Evolutionary conservation across 2,113 vertebrate species (phyloP), one percentile per base, ranked within the genome.

Genomic region (Ceuthmochares aereus): DNA sequence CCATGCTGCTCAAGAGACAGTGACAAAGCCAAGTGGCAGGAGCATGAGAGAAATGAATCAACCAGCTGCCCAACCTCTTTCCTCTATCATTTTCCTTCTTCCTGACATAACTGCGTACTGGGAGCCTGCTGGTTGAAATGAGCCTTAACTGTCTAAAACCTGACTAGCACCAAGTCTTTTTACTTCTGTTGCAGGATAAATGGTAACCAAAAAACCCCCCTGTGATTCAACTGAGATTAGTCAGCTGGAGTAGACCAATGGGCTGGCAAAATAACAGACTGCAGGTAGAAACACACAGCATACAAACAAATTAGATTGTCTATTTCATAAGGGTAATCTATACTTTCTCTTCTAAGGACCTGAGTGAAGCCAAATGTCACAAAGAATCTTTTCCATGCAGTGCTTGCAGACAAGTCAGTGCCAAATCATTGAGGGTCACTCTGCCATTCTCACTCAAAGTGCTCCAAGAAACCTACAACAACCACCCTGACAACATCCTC

Each of bases 211-310:
- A 75, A 74, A 14, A 60, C 37, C n/a, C 76, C 34, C 51, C 3
- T 25, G 66, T 55, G 63, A 95, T 89, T 92, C 75, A 94, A 14
- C 40, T 1, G 6, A 72, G 25, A 32, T 88, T 91, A 96, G 87
- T 93, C 95, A 97, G 87, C 36, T 12, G 9, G 20, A 88, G 22
- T 5, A 93, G 74, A 73, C 34, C 47, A 66, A 25, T 19, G 59
- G 37, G 73, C 64, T 40, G 45, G 45, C 87, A 36, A 90, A 96
- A 22, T 64, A 94, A 75, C 22, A 91, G 67, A 58, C 67, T 95
- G 54, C 89, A 70, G 52, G 92, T 94, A 86, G 51, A 93, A 94
- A 95, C 79, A 77, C 36, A 90, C 14, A 95, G 69, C 42, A 74
- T 0, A 93, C 63, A 87, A 93, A 81, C 77, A 42, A 81, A 91